A percentile compares a stretch with the other conserved stretches of the same genome.
Evolutionary conservation across 2,797 vertebrate species (phyloP).

Genomic region (Esox lucius): DNA sequence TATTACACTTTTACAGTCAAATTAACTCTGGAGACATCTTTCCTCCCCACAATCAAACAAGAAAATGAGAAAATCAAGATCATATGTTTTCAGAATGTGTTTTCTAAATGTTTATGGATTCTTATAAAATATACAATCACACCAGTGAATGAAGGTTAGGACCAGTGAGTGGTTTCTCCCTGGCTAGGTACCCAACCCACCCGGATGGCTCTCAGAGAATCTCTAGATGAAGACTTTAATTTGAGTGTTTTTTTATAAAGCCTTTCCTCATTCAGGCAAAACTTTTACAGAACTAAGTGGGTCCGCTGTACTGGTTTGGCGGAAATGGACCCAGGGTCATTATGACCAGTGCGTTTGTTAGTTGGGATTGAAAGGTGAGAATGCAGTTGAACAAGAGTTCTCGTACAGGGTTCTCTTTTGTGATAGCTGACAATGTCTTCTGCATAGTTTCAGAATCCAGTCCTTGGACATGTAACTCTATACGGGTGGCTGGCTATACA

Average conservation of each 20-base stretch:
- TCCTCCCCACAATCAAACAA: not conserved
- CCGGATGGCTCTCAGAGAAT: slow-evolving; percentile 29
- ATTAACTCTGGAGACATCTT: not conserved
- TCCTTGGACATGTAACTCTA: slow-evolving; percentile 14
- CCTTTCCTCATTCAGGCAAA: slow-evolving; percentile 8
- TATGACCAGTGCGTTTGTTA: slow-evolving; percentile 7
- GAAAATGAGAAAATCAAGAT: no score
- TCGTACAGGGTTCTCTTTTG: not conserved
- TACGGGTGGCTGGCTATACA: not conserved
- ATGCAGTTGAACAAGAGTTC: slow-evolving; percentile 25
- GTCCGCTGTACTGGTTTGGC: not conserved
- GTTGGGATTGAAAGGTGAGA: slow-evolving; percentile 28
- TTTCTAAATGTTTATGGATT: not conserved
- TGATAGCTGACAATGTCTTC: slow-evolving; percentile 3
- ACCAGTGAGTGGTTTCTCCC: slow-evolving; percentile 19
- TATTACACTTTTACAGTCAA: slow-evolving; percentile 41
- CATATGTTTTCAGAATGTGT: not conserved
- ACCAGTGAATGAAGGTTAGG: slow-evolving; percentile 31
- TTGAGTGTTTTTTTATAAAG: slow-evolving; percentile 25
- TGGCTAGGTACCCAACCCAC: slow-evolving; percentile 30
- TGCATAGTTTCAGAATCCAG: slow-evolving; percentile 9
- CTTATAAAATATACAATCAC: not conserved
- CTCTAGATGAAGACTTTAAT: slow-evolving; percentile 39
- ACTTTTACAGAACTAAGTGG: not conserved
- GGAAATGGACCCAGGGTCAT: not conserved